These are phyloP conservation scores for Blastomussa wellsi DNA, from an alignment of 92 coral and sea anemone species.

Conservation along the genomic window DNA sequence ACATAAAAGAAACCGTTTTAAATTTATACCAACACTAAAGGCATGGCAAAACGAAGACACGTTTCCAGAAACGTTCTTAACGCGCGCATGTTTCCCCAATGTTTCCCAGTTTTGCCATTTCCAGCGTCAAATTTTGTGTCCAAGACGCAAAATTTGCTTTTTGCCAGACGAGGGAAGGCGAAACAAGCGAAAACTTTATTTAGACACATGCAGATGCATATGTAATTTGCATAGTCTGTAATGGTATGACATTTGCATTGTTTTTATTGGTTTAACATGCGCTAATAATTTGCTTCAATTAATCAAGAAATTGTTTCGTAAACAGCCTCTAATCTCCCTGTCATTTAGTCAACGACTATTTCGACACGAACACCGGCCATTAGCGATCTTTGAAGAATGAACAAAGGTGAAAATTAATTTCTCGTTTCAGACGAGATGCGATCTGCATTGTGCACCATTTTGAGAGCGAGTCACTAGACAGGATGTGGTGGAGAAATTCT, in stretches of 20 bases:
- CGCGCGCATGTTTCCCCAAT: too few species aligned
- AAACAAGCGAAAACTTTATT: not conserved
- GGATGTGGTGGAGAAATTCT: slow-evolving; percentile 1
- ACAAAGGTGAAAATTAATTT: not conserved
- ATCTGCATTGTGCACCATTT: not conserved
- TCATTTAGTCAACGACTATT: not conserved
- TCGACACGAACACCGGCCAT: not conserved
- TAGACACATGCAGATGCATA: not conserved
- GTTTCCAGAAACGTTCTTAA: too few species aligned
- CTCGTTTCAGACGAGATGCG: not conserved
- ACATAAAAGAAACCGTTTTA: not conserved
- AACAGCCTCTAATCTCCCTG: not conserved
- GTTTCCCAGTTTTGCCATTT: too few species aligned
- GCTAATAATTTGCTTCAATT: not conserved
- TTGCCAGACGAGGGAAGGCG: not conserved
- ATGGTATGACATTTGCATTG: not conserved
- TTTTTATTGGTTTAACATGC: not conserved
- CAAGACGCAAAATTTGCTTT: too few species aligned
- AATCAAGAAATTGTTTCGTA: not conserved
- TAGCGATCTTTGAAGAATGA: not conserved
- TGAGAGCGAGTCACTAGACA: not conserved
- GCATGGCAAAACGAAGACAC: too few species aligned
- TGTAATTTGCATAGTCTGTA: not conserved
- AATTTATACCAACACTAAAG: not conserved
- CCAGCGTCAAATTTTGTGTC: too few species aligned